Base-by-base conservation (phyloP, 1,140 invertebrate genomes). In the Chionoecetes opilio region DNA sequence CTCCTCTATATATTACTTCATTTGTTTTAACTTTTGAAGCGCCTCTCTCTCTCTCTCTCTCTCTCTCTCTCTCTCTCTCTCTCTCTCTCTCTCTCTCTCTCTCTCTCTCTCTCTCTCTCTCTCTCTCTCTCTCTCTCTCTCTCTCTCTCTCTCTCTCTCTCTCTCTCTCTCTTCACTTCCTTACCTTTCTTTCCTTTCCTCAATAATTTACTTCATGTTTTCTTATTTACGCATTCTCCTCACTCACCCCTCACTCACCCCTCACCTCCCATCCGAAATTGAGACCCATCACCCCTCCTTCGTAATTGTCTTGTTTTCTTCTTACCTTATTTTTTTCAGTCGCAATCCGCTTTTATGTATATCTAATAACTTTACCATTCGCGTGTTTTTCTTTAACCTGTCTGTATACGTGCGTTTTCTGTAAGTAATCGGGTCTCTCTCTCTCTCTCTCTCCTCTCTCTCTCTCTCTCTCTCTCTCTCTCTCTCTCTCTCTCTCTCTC, bases 401-500 rank as follows among this genome's bases (percentile, higher is more conserved):
- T 21, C 17, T 26, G 9, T n/a, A n/a, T n/a, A n/a, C n/a, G n/a
- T n/a, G n/a, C n/a, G n/a, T 29, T n/a, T 1, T 87, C 31, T 88
- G 0, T 34, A n/a, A n/a, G n/a, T n/a, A n/a, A n/a, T n/a, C n/a
- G n/a, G n/a, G 8, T 88, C 32, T 35, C 26, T 35, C 32, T 88
- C 32, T 88, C 26, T 35, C 32, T 88, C 86, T 88, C 86, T 88
- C 32, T 88, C 86, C 31, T 35, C 32, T 32, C 86, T 88, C 32
- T 88, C 86, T 88, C 86, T 88, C 85, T 35, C 85, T 87, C 85
- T 87, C 85, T 87, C 85, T 87, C 85, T 35, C 85, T 35, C 85
- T 87, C 85, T 87, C 85, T 87, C 85, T 87, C 85, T 87, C 85
- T 87, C 85, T 87, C 85, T 87, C 85, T 87, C 85, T 87, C 37